Percentiles rank a stretch among this genome's conserved stretches.
phyloP scores from a whole-genome alignment of 2,888 invertebrate species.

The Hypomecis atomaria region DNA sequence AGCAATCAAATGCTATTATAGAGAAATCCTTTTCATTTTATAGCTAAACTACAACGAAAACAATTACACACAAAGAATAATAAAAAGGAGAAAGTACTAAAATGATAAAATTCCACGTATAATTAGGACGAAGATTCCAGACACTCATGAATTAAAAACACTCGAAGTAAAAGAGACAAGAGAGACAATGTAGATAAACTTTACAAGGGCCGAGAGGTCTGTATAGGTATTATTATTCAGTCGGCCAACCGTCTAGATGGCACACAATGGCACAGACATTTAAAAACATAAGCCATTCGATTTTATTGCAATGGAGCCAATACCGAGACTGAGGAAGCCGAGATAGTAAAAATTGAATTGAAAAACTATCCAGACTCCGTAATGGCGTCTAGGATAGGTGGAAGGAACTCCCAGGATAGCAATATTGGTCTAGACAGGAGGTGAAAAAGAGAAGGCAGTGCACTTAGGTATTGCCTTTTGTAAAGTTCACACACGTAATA shows the following conservation, averaged over 20 bases:
- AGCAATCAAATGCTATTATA: conserved; percentile 9
- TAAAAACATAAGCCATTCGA: conserved; percentile 42
- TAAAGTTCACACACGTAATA: conserved; percentile 60
- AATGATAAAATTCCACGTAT: not conserved
- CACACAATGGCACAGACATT: conserved; percentile 46
- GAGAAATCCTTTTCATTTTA: conserved; percentile 2
- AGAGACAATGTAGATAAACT: conserved; percentile 30
- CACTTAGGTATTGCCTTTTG: conserved; percentile 24
- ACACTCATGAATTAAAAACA: conserved; percentile 16
- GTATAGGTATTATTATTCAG: conserved; percentile 46
- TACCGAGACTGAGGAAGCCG: conserved; percentile 33
- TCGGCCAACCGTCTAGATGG: conserved; percentile 46
- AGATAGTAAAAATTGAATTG: conserved; percentile 44
- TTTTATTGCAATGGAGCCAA: conserved; percentile 46
- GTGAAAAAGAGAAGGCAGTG: conserved; percentile 15
- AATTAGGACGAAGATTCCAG: conserved; percentile 10
- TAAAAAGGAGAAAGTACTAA: conserved; percentile 1
- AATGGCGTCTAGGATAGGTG: conserved; percentile 20
- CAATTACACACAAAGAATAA: conserved; percentile 7
- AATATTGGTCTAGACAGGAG: conserved; percentile 45
- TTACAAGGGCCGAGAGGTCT: conserved; percentile 37
- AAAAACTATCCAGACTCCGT: conserved; percentile 50
- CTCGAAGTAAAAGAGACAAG: conserved; percentile 17
- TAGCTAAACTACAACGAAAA: not conserved
- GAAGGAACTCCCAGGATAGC: conserved; percentile 33